Conservation (phyloP, 1,140 invertebrate species). For the Solen grandis region DNA sequence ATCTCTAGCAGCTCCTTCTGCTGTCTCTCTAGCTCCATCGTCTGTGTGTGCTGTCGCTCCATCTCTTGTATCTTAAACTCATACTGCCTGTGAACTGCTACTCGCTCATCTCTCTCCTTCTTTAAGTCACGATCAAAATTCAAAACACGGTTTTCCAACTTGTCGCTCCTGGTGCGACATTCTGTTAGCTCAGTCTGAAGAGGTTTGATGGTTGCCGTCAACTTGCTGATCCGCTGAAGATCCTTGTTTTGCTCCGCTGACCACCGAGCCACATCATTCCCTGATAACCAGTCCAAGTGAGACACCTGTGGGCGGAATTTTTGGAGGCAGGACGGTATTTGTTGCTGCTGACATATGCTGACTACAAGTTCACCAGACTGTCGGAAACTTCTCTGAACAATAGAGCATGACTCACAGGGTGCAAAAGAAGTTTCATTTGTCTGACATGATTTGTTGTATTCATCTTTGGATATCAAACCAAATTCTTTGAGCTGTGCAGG, state of each 20-base stretch:
- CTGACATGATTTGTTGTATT: slow-evolving; percentile 76
- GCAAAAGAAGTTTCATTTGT: slow-evolving; percentile 79
- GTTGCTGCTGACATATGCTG: slow-evolving; percentile 73
- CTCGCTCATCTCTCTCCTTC: slow-evolving; percentile 70
- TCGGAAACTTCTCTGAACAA: slow-evolving; percentile 74
- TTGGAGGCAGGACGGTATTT: slow-evolving; percentile 73
- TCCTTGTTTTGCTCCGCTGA: slow-evolving; percentile 78
- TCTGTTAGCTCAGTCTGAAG: slow-evolving; percentile 71
- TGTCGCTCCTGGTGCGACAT: slow-evolving; percentile 65
- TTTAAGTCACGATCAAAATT: slow-evolving; percentile 72
- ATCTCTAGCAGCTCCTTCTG: slow-evolving; percentile 48
- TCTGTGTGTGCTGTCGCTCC: slow-evolving; percentile 62
- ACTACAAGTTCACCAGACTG: slow-evolving; percentile 71
- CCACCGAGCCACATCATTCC: slow-evolving; percentile 77
- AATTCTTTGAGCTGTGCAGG: slow-evolving; percentile 42
- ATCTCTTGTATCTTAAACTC: slow-evolving; percentile 72
- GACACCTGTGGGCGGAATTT: slow-evolving; percentile 71
- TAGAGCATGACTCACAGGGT: slow-evolving; percentile 77
- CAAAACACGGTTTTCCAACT: slow-evolving; percentile 69
- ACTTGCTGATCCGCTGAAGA: slow-evolving; percentile 72
- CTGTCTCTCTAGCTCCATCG: slow-evolving; percentile 65
- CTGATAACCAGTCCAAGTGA: slow-evolving; percentile 73
- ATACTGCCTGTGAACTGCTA: slow-evolving; percentile 69
- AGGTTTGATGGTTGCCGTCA: slow-evolving; percentile 69
- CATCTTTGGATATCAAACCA: slow-evolving; percentile 65